Evolutionary conservation across 2,888 invertebrate species (phyloP).

Genomic region (Rhodophaea formosa): DNA sequence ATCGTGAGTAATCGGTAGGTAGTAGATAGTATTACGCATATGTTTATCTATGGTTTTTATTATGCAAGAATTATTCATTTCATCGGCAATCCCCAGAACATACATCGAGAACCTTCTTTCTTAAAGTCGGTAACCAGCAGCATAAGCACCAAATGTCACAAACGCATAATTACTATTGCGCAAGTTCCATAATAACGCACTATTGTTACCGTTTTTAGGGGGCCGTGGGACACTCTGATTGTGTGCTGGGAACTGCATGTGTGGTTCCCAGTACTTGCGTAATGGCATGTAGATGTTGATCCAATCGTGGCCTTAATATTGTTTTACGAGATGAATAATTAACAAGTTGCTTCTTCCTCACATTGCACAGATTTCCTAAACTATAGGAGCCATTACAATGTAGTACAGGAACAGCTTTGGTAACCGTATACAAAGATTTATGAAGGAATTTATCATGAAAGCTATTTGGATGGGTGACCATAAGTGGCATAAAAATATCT

Average conservation of each 20-base stretch:
- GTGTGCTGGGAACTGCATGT: conserved; percentile 13
- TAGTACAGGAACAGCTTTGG: no score
- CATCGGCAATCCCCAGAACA: neutral
- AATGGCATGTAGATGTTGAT: conserved; percentile 7
- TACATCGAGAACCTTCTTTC: neutral
- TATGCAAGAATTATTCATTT: no score
- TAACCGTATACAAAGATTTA: no score
- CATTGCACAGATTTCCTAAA: no score
- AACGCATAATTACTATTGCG: conserved; percentile 16
- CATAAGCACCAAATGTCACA: conserved; percentile 11
- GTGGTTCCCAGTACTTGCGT: conserved; percentile 16
- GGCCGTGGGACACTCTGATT: conserved; percentile 6
- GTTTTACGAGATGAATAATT: neutral
- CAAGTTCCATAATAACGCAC: conserved; percentile 13
- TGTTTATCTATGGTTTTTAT: no score
- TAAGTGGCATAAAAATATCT: no score
- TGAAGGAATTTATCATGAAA: no score
- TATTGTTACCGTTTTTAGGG: conserved; percentile 13
- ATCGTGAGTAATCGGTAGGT: no score
- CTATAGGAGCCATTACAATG: no score
- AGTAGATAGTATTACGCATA: no score
- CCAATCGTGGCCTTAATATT: conserved; percentile 10
- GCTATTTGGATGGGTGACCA: no score
- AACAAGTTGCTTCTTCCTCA: neutral
- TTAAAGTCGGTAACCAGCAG: neutral